Percentiles rank a stretch among this genome's conserved stretches.
Evolutionary conservation across 2,113 vertebrate species (phyloP).

Genomic region (Hypocryptadius cinnamomeus): DNA sequence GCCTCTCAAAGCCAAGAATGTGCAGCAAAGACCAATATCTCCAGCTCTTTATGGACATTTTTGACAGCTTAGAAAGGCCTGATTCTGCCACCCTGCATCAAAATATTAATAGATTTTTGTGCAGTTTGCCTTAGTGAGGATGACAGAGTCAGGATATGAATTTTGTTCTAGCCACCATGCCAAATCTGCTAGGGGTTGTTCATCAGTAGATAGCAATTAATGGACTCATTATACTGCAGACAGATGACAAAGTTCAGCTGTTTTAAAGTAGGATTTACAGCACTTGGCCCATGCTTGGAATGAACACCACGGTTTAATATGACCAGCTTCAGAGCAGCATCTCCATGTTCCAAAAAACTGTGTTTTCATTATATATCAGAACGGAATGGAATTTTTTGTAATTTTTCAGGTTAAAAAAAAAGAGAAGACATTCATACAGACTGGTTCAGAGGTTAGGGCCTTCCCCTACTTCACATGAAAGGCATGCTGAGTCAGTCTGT

Average conservation of each 20-base stretch:
- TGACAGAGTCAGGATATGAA: neutral
- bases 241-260: neutral
- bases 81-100: neutral
- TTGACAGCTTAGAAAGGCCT: neutral
- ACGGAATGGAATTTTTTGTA: neutral
- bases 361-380: neutral
- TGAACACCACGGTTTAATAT: neutral
- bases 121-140: constrained; percentile 20
- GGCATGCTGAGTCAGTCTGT: neutral
- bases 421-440: neutral
- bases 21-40: neutral
- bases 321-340: neutral
- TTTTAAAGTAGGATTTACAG: constrained; percentile 13
- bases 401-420: neutral
- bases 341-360: neutral
- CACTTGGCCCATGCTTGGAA: neutral
- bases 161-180: neutral
- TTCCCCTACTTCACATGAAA: neutral
- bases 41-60: neutral
- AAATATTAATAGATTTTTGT: neutral
- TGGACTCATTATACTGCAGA: neutral
- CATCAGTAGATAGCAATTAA: neutral
- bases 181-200: neutral
- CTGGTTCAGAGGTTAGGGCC: neutral
- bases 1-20: neutral